Percentiles rank a stretch among this genome's conserved stretches.
These are phyloP conservation scores for Trematomus bernacchii DNA, from an alignment of 2,797 vertebrate species.

Conservation along the genomic window DNA sequence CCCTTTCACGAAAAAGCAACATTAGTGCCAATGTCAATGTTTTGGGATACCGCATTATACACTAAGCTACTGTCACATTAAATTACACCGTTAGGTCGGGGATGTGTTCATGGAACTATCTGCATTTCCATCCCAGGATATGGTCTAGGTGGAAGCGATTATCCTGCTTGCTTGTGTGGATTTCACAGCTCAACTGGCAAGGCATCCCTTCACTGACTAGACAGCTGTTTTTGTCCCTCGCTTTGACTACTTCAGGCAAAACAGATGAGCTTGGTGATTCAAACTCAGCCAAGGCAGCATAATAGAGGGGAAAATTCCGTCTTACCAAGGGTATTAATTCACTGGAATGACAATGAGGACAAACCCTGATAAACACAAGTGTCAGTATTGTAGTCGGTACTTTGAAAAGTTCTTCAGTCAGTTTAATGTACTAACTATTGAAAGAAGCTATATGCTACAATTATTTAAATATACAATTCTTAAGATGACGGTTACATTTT, in stretches of 20 bases:
- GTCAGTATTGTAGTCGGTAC: conserved; percentile 43
- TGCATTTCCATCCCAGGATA: conserved; percentile 58
- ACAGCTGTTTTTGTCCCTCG: conserved; percentile 69
- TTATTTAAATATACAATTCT: neutral
- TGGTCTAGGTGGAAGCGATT: conserved; percentile 69
- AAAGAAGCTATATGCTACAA: conserved; percentile 6
- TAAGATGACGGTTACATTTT: neutral
- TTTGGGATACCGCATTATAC: conserved; percentile 30
- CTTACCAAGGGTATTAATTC: conserved; percentile 63
- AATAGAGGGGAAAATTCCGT: conserved; percentile 57
- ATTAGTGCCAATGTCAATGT: conserved; percentile 30
- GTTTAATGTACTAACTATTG: conserved; percentile 3
- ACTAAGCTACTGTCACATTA: conserved; percentile 44
- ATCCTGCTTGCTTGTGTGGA: conserved; percentile 73
- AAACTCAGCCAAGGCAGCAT: conserved; percentile 66
- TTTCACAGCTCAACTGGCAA: conserved; percentile 78
- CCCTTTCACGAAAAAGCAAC: conserved; percentile 29
- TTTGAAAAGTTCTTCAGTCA: conserved; percentile 34
- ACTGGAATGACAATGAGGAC: conserved; percentile 53
- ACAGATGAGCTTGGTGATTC: conserved; percentile 67
- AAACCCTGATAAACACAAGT: conserved; percentile 33
- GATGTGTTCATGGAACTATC: conserved; percentile 43
- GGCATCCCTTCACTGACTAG: conserved; percentile 64
- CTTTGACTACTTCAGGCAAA: conserved; percentile 71
- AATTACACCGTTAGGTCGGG: conserved; percentile 50